Conservation (phyloP, 2,888 invertebrate genomes). For the Baronia brevicornis region DNA sequence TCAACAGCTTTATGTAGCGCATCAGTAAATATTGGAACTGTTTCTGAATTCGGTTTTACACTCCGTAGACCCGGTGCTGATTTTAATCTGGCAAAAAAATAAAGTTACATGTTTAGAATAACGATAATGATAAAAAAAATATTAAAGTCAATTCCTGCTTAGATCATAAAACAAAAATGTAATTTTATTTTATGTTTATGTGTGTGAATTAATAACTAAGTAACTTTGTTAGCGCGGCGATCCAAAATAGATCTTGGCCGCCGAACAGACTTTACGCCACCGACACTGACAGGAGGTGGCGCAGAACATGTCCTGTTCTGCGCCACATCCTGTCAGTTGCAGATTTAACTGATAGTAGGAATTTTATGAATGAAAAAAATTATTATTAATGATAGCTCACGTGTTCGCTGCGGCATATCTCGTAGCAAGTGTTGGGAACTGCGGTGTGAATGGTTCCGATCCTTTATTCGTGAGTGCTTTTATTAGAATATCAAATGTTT, state of each 20-base stretch:
- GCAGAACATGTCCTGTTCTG: too few relatives aligned
- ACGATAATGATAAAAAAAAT: background rate
- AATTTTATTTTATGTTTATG: background rate
- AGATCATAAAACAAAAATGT: background rate
- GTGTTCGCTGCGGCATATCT: conserved; percentile 38
- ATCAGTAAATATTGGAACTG: conserved; percentile 26
- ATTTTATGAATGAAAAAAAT: conserved; percentile 2
- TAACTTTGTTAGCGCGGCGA: too few relatives aligned
- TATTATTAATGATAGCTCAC: too few relatives aligned
- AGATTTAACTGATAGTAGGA: too few relatives aligned
- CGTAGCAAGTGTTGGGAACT: conserved; percentile 26
- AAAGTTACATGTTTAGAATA: background rate
- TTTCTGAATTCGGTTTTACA: conserved; percentile 29
- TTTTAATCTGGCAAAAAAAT: conserved; percentile 32
- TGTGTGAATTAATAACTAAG: background rate
- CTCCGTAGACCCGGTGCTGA: conserved; percentile 45
- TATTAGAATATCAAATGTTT: conserved; percentile 48
- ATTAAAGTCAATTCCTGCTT: too few relatives aligned
- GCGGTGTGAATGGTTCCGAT: conserved; percentile 31
- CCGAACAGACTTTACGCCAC: too few relatives aligned
- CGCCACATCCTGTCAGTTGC: too few relatives aligned
- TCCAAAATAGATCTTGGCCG: too few relatives aligned
- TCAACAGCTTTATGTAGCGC: conserved; percentile 37
- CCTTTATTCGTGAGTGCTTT: conserved; percentile 36
- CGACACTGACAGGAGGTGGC: too few relatives aligned